Percentiles rank a stretch among this genome's conserved stretches.
Evolutionary conservation across 2,888 invertebrate genomes (phyloP).

Genomic region (Philaethria dido): DNA sequence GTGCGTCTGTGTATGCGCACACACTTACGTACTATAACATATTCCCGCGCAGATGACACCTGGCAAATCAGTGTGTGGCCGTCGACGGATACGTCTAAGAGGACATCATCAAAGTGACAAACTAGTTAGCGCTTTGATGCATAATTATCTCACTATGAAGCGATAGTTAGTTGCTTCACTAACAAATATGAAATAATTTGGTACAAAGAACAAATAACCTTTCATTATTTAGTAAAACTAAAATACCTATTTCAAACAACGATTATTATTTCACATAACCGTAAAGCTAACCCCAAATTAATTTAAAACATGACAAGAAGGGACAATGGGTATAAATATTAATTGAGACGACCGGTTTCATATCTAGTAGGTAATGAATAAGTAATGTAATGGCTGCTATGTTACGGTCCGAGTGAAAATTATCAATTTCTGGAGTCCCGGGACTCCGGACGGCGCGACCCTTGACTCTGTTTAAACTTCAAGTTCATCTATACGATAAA

Average conservation of each 20-base stretch:
- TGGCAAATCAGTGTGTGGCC: too few species aligned
- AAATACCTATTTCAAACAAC: slow-evolving; percentile 14
- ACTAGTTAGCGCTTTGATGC: too few species aligned
- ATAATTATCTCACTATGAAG: background rate
- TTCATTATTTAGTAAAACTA: background rate
- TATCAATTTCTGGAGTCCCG: slow-evolving; percentile 71
- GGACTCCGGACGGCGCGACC: slow-evolving; percentile 56
- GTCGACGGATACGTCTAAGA: too few species aligned
- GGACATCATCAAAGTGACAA: too few species aligned
- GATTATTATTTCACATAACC: slow-evolving; percentile 33
- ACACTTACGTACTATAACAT: too few species aligned
- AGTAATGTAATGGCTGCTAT: slow-evolving; percentile 71
- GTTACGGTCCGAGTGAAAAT: slow-evolving; percentile 67
- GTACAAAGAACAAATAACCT: background rate
- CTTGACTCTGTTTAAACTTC: slow-evolving; percentile 66
- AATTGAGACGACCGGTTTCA: slow-evolving; percentile 68
- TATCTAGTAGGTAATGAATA: slow-evolving; percentile 73
- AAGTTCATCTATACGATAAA: slow-evolving; percentile 32
- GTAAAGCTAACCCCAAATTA: slow-evolving; percentile 62
- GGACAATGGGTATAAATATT: slow-evolving; percentile 75
- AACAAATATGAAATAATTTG: background rate
- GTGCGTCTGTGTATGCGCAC: too few species aligned
- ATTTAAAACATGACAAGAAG: slow-evolving; percentile 67
- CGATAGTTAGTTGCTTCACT: background rate
- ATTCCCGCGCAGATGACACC: too few species aligned